A percentile compares a stretch with the other conserved stretches of the same genome.
phyloP scores from a whole-genome alignment of 2,797 vertebrate species.

The Oceanodroma leucorhoa region DNA sequence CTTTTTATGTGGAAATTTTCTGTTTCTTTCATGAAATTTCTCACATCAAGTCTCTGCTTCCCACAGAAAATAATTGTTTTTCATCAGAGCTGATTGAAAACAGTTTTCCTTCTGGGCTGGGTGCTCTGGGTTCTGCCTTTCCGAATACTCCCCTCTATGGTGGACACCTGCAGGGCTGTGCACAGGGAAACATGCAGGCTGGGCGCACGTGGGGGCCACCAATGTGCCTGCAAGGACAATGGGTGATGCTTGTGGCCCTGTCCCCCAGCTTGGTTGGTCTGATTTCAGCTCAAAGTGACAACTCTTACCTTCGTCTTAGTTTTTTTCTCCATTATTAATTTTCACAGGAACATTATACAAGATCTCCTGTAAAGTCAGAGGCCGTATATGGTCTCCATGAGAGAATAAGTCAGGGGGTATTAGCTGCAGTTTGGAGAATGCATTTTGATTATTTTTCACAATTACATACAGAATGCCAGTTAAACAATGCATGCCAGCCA shows the following conservation, averaged over 20 bases:
- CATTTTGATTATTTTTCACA: neutral
- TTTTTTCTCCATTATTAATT: neutral
- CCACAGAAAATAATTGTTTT: neutral
- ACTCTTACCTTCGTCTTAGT: neutral
- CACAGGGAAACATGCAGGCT: neutral
- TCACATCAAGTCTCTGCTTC: neutral
- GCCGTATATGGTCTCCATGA: neutral
- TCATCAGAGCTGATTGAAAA: neutral
- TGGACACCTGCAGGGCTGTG: neutral
- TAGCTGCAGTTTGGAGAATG: neutral
- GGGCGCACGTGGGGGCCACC: fast-evolving
- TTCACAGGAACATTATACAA: neutral
- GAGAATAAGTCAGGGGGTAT: neutral
- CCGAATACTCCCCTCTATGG: fast-evolving
- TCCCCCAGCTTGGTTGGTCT: neutral
- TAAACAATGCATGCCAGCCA: neutral
- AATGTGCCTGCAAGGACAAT: fast-evolving
- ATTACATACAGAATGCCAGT: neutral
- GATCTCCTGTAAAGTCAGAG: neutral
- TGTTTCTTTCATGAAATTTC: neutral
- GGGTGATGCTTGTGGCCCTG: neutral
- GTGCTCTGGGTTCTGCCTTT: neutral
- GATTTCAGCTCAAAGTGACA: neutral
- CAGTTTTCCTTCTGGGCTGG: neutral
- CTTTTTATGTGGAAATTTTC: neutral